Evolutionary conservation across 2,797 vertebrate species (phyloP).

Genomic region (Hyperoplus immaculatus): DNA sequence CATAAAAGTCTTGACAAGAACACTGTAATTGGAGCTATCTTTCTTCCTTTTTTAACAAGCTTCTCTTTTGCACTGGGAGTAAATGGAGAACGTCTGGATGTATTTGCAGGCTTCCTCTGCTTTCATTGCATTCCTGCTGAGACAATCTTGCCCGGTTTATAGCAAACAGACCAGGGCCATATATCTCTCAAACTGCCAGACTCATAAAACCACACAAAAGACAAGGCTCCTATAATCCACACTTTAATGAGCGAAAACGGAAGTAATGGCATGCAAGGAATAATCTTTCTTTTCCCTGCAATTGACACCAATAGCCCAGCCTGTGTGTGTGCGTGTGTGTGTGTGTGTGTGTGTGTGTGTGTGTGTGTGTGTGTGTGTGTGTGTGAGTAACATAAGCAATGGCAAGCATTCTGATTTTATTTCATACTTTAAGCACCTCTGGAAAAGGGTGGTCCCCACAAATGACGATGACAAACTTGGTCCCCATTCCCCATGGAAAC

Average conservation of each 20-base stretch:
- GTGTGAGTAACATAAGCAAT: too few species aligned
- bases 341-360: too few species aligned
- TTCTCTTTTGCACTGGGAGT: slow-evolving; percentile 48
- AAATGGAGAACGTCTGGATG: slow-evolving; percentile 58
- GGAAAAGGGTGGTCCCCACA: too few species aligned
- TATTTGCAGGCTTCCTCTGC: slow-evolving; percentile 49
- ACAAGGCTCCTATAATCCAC: slow-evolving; percentile 52
- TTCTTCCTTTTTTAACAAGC: slow-evolving; percentile 73
- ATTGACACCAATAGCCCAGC: slow-evolving; percentile 61
- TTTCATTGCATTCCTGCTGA: slow-evolving; percentile 61
- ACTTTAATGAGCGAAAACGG: slow-evolving; percentile 68
- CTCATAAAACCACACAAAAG: slow-evolving; percentile 60
- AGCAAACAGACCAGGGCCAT: slow-evolving; percentile 38
- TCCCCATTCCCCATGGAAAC: too few species aligned
- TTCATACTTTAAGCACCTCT: too few species aligned
- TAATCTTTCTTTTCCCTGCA: slow-evolving; percentile 51
- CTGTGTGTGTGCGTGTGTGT: too few species aligned
- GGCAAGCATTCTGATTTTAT: too few species aligned
- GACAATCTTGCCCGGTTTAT: slow-evolving; percentile 31
- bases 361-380: too few species aligned
- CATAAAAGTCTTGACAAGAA: slow-evolving; percentile 28
- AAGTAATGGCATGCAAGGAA: slow-evolving; percentile 59
- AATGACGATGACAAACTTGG: too few species aligned
- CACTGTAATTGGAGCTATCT: slow-evolving; percentile 54
- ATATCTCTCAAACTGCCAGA: slow-evolving; percentile 54